These are phyloP conservation scores for Drosophila willistoni DNA, from an alignment of 1,140 invertebrate genomes.

Conservation along the genomic window DNA sequence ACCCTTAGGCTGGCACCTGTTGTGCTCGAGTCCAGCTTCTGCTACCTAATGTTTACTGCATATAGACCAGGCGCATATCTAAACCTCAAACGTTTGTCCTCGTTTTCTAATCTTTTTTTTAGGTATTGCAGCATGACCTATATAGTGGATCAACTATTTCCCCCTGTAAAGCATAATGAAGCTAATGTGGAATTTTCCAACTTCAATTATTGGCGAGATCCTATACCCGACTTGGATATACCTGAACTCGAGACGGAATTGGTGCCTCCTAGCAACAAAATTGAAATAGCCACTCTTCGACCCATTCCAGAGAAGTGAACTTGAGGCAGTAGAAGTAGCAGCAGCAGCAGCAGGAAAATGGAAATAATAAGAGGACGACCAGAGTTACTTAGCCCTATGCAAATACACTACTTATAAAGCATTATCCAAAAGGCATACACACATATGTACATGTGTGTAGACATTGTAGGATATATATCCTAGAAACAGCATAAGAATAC, in stretches of 20 bases:
- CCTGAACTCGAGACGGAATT: slow-evolving; percentile 57
- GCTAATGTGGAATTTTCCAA: slow-evolving; percentile 92
- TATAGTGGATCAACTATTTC: slow-evolving; percentile 97
- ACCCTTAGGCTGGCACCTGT: slow-evolving; percentile 15
- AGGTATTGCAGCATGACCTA: slow-evolving; percentile 97
- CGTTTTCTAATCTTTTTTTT: slow-evolving; percentile 61
- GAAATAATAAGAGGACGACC: not conserved
- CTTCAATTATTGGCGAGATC: slow-evolving; percentile 96
- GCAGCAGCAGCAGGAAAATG: not conserved
- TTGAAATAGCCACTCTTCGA: slow-evolving; percentile 54
- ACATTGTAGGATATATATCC: slow-evolving; percentile 18
- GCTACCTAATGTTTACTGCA: not conserved
- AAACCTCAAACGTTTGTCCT: slow-evolving; percentile 1
- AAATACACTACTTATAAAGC: not conserved
- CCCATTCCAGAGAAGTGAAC: slow-evolving; percentile 80
- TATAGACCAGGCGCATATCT: not conserved
- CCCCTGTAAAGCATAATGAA: slow-evolving; percentile 87
- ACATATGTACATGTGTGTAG: slow-evolving; percentile 25
- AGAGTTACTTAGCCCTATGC: slow-evolving; percentile 1
- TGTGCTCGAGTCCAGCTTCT: not conserved
- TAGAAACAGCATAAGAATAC: slow-evolving; percentile 3
- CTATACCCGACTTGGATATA: slow-evolving; percentile 85
- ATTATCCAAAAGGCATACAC: slow-evolving; percentile 5
- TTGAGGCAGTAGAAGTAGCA: not conserved
- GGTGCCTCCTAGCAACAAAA: slow-evolving; percentile 50